Conservation (phyloP, 1,140 invertebrate species). For the Harlomillsia oculata region DNA sequence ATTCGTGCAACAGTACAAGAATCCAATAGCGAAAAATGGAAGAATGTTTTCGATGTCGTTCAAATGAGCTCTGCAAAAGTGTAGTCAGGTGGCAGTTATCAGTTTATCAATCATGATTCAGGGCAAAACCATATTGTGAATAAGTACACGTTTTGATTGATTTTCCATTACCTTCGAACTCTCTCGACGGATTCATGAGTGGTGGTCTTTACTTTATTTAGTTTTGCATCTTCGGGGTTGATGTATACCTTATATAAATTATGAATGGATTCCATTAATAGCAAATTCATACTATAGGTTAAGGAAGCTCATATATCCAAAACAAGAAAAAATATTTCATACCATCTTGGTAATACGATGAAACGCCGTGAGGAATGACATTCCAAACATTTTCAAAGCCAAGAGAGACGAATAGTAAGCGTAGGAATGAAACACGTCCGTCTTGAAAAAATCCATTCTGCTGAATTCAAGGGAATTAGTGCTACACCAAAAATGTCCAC, state of each 20-base stretch:
- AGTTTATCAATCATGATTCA: too few species aligned
- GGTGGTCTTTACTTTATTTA: neutral
- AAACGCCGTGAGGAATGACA: conserved; percentile 47
- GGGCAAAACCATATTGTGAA: too few species aligned
- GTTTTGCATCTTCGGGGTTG: conserved; percentile 37
- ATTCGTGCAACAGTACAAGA: conserved; percentile 51
- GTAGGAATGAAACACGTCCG: conserved; percentile 46
- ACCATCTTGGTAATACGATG: conserved; percentile 48
- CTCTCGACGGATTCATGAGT: conserved; percentile 36
- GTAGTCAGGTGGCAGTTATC: too few species aligned
- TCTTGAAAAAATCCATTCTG: too few species aligned
- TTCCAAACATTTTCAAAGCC: conserved; percentile 50
- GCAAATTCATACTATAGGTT: too few species aligned
- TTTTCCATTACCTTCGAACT: conserved; percentile 32
- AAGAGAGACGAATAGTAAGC: conserved; percentile 51
- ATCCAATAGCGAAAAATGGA: conserved; percentile 51
- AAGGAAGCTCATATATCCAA: too few species aligned
- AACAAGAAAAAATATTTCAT: neutral
- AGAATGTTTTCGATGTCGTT: conserved; percentile 62
- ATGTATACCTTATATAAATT: conserved; percentile 39
- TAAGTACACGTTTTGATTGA: too few species aligned
- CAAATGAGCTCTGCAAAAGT: conserved; percentile 50
- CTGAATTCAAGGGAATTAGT: too few species aligned
- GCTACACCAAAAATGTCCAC: too few species aligned
- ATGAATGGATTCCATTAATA: too few species aligned